Conservation (phyloP, 1,140 invertebrate genomes). For the Brachystomella parvula region DNA sequence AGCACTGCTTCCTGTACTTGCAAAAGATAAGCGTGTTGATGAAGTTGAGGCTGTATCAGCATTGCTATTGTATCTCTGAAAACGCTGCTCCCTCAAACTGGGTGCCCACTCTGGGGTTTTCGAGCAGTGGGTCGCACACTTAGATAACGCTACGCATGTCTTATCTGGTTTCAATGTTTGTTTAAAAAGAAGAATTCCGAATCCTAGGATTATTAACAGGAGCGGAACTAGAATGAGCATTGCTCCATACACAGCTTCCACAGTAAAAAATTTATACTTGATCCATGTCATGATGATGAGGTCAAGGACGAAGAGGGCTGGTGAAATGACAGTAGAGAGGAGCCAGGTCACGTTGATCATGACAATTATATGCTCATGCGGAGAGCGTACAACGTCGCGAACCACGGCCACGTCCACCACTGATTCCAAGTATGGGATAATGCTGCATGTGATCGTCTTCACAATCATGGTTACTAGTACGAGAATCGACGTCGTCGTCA, state of each 20-base stretch:
- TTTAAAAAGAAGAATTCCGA: conserved; percentile 18
- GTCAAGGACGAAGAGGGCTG: conserved; percentile 27
- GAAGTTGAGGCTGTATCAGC: too few species aligned
- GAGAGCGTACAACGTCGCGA: background rate
- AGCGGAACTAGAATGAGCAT: conserved; percentile 19
- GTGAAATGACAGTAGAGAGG: conserved; percentile 1
- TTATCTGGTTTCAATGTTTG: background rate
- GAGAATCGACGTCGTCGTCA: conserved; percentile 19
- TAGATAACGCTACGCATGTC: background rate
- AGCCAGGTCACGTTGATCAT: conserved; percentile 26
- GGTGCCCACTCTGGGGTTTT: too few species aligned
- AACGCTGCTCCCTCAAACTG: too few species aligned
- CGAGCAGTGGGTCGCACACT: background rate
- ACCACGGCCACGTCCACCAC: background rate
- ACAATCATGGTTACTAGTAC: conserved; percentile 21
- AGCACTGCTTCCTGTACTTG: too few species aligned
- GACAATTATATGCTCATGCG: conserved; percentile 27
- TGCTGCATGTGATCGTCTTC: conserved; percentile 12
- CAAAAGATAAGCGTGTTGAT: too few species aligned
- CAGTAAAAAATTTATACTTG: conserved; percentile 16
- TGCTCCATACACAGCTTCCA: conserved; percentile 24
- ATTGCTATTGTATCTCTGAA: too few species aligned
- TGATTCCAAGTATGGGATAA: conserved; percentile 21
- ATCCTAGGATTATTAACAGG: conserved; percentile 13
- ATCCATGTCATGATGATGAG: conserved; percentile 30